Percentiles rank a stretch among this genome's conserved stretches.
These are phyloP conservation scores for Scylla paramamosain DNA, from an alignment of 1,140 invertebrate genomes.

Conservation along the genomic window DNA sequence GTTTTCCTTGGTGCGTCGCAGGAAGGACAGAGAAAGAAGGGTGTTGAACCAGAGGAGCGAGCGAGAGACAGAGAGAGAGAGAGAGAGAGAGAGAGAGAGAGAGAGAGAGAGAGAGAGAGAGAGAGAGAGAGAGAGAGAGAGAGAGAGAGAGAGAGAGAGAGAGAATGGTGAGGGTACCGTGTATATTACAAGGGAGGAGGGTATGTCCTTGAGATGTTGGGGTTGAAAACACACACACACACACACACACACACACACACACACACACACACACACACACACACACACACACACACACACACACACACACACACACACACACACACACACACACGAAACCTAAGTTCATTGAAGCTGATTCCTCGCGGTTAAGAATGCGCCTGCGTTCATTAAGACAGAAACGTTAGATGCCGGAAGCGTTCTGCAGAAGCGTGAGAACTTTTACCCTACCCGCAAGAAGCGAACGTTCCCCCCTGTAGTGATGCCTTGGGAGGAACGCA, in stretches of 20 bases:
- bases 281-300: slow-evolving; percentile 33
- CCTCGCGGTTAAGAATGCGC: background rate
- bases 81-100: background rate
- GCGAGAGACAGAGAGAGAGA: background rate
- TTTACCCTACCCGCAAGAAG: background rate
- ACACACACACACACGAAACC: background rate
- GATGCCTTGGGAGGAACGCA: background rate
- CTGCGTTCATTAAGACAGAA: background rate
- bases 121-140: background rate
- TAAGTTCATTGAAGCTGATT: slow-evolving; percentile 8
- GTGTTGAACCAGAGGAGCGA: background rate
- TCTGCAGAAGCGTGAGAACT: background rate
- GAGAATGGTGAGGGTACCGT: no score
- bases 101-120: no score
- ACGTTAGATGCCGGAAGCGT: background rate
- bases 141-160: background rate
- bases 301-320: slow-evolving; percentile 2
- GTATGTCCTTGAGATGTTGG: no score
- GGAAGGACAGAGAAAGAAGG: background rate
- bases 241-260: slow-evolving; percentile 50
- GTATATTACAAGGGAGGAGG: no score
- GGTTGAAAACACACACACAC: background rate
- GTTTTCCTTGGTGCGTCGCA: background rate
- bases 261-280: slow-evolving; percentile 50
- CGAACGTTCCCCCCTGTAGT: background rate